Percentiles rank a stretch among this genome's conserved stretches.
These are phyloP conservation scores for Premnoplex brunnescens DNA, from an alignment of 2,797 vertebrate species.

Conservation along the genomic window DNA sequence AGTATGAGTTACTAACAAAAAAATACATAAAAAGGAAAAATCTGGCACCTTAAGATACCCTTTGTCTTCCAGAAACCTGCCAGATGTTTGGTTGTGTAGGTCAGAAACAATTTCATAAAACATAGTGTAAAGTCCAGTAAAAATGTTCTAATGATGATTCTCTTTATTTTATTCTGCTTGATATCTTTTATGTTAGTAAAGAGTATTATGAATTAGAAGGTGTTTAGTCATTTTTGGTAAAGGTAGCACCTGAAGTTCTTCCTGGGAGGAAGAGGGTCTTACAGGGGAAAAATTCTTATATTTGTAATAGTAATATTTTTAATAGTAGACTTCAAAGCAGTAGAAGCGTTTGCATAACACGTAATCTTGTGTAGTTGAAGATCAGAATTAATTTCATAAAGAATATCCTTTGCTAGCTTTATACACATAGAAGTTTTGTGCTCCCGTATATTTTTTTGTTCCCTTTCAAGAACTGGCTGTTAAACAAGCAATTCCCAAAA, in stretches of 20 bases:
- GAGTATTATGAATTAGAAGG: neutral
- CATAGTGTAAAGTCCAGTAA: neutral
- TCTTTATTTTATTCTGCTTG: neutral
- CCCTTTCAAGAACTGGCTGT: neutral
- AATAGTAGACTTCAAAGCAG: neutral
- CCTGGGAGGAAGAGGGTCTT: neutral
- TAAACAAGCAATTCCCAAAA: neutral
- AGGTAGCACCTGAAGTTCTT: neutral
- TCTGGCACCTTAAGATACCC: neutral
- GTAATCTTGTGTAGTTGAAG: neutral
- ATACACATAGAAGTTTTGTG: neutral
- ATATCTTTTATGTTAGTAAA: neutral
- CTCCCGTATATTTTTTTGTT: rapidly evolving
- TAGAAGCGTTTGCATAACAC: neutral
- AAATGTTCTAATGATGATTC: neutral
- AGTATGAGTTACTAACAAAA: neutral
- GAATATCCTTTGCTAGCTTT: neutral
- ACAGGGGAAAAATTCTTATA: neutral
- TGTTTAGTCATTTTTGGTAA: neutral
- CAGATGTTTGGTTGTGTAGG: neutral
- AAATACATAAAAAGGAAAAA: neutral
- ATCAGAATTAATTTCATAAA: neutral
- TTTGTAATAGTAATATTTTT: neutral
- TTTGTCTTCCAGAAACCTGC: neutral
- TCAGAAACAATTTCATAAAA: neutral